These are phyloP conservation scores for Lasioglossum baleicum DNA, from an alignment of 1,140 invertebrate genomes.

Conservation along the genomic window DNA sequence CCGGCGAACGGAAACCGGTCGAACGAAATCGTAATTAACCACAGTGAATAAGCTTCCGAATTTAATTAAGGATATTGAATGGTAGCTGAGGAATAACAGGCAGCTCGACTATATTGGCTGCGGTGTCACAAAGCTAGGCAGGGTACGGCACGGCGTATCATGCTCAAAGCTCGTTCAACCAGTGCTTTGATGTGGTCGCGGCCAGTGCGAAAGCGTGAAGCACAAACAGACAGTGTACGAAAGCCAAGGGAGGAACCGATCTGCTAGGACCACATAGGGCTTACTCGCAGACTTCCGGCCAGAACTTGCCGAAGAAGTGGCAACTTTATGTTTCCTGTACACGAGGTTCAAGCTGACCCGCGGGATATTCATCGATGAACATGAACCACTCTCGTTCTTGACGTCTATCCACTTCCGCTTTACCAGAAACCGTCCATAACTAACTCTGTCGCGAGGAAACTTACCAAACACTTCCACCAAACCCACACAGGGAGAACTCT, in stretches of 20 bases:
- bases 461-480: constrained; percentile 37
- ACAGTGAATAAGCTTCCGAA: constrained; percentile 79
- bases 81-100: constrained; percentile 77
- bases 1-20: constrained; percentile 52
- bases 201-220: constrained; percentile 76
- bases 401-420: background rate
- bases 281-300: constrained; percentile 68
- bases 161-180: constrained; percentile 76
- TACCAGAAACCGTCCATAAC: constrained; percentile 10
- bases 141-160: constrained; percentile 71
- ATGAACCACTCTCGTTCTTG: background rate
- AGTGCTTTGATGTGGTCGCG: constrained; percentile 78
- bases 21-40: constrained; percentile 79
- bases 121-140: constrained; percentile 77
- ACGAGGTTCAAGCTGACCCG: constrained; percentile 24
- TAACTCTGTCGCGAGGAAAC: constrained; percentile 44
- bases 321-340: constrained; percentile 54
- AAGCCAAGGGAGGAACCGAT: constrained; percentile 55
- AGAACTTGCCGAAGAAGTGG: constrained; percentile 61
- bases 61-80: constrained; percentile 81
- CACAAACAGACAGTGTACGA: constrained; percentile 66
- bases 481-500: background rate
- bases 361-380: constrained; percentile 1
- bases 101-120: constrained; percentile 76
- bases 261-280: constrained; percentile 61